Evolutionary conservation across 2,888 invertebrate genomes (phyloP).

Genomic region (Spicauda simplicius): DNA sequence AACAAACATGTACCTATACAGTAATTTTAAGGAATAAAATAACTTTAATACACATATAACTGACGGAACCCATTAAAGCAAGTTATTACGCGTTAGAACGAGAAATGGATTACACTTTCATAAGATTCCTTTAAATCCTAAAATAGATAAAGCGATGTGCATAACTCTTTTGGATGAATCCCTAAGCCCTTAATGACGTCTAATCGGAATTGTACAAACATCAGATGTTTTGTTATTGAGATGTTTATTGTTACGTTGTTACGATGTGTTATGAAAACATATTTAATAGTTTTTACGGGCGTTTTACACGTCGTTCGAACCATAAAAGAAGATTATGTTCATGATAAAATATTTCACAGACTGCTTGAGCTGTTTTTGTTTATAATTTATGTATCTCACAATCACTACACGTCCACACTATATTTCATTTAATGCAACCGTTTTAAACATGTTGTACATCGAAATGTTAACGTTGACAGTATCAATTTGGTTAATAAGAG

Average conservation of each 20-base stretch:
- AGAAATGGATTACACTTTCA: conserved; percentile 18
- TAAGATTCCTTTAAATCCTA: conserved; percentile 11
- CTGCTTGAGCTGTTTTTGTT: conserved; percentile 63
- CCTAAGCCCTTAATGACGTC: conserved; percentile 29
- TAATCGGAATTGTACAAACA: conserved; percentile 53
- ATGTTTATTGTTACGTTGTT: conserved; percentile 33
- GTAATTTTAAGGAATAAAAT: no score
- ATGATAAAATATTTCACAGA: conserved; percentile 68
- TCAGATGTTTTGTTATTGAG: conserved; percentile 32
- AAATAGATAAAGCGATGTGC: conserved; percentile 21
- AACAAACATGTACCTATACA: no score
- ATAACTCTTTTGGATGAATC: conserved; percentile 19
- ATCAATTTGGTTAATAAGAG: conserved; percentile 27
- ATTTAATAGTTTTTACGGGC: conserved; percentile 62
- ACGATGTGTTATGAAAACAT: conserved; percentile 40
- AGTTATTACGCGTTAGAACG: conserved; percentile 3
- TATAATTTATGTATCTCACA: conserved; percentile 70
- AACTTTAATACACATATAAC: not conserved
- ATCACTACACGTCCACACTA: conserved; percentile 46
- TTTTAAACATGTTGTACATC: conserved; percentile 13
- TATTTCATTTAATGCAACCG: conserved; percentile 8
- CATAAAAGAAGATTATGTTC: conserved; percentile 55
- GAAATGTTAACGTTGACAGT: conserved; percentile 12
- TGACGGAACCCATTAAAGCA: not conserved
- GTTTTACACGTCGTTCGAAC: conserved; percentile 48